Evolutionary conservation across 2,888 invertebrate genomes (phyloP), one percentile per base, ranked within the genome.

Genomic region (Copidosoma aretas): DNA sequence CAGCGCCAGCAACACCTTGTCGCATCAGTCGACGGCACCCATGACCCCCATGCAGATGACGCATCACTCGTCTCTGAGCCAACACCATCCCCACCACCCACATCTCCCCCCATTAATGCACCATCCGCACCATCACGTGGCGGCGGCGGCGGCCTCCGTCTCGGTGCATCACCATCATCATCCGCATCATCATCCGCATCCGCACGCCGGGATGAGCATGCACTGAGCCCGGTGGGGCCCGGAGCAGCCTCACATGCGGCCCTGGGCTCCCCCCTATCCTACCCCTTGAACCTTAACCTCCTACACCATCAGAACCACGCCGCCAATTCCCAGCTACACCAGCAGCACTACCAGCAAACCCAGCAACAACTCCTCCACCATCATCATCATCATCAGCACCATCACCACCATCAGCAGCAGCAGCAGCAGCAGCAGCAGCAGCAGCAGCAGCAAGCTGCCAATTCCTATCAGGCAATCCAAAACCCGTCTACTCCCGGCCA

Each of bases 181-280:
- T 80, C 79, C 85, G 82, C 81, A 72, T 70, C 72, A 72, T 70
- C 72, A 72, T 72, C 72, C 80, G 80, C 79, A 85, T 81, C 80
- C 81, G 76, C 84, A 85, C 86, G 80, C 85, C 79, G 83, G 81
- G 79, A 82, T 83, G 83, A 82, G 90, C 84, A 86, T 91, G 83
- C 91, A 91, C 89, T 91, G 91, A 91, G 90, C 90, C 89, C 88
- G 90, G 90, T 88, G 90, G 90, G 87, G 89, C 88, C 89, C 89
- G 83, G 83, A 82, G 79, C 79, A 81, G 80, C 75, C 76, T 52
- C 72, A 68, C 74, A 81, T 79, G 78, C 80, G 80, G 80, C 83
- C 81, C 83, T 82, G 82, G 81, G 82, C 81, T 81, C 82, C 81
- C 82, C 82, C 80, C 67, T 82, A 81, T 78, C 82, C 80, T 84